A percentile compares a stretch with the other conserved stretches of the same genome.
Evolutionary conservation across 2,888 invertebrate genomes (phyloP).

Genomic region (Eristalinus sepulchralis): DNA sequence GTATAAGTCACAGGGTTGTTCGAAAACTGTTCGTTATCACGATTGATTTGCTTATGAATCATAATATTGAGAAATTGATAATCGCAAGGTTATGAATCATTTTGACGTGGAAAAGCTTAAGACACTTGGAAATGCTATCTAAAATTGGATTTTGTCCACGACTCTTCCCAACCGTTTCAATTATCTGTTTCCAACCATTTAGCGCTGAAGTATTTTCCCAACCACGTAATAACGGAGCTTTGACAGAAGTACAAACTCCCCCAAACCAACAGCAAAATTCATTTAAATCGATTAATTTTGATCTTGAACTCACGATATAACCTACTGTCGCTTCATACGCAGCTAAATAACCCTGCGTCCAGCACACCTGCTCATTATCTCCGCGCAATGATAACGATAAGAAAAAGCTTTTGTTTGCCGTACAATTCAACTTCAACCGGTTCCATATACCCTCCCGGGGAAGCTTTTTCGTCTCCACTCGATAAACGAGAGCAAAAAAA

Average conservation of each 20-base stretch:
- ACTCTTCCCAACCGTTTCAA: too few species aligned
- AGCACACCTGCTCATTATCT: conserved; percentile 37
- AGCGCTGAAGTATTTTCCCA: not conserved
- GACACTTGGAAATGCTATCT: too few species aligned
- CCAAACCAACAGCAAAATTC: not conserved
- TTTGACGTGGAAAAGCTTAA: too few species aligned
- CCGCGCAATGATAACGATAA: conserved; percentile 39
- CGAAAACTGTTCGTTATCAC: not conserved
- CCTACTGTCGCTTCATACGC: not conserved
- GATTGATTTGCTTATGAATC: not conserved
- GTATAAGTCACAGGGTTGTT: not conserved
- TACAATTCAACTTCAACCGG: conserved; percentile 1
- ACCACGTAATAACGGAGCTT: too few species aligned
- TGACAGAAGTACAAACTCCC: too few species aligned
- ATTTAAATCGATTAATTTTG: conserved; percentile 1
- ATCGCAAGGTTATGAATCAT: not conserved
- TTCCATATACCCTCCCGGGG: not conserved
- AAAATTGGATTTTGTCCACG: too few species aligned
- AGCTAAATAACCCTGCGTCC: not conserved
- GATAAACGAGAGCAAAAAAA: not conserved
- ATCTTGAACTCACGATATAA: conserved; percentile 12
- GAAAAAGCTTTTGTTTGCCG: conserved; percentile 33
- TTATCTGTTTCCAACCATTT: too few species aligned
- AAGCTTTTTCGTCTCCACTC: conserved; percentile 10
- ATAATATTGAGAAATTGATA: not conserved